Conservation (phyloP, 2,797 vertebrate genomes). For the Crenichthys baileyi region DNA sequence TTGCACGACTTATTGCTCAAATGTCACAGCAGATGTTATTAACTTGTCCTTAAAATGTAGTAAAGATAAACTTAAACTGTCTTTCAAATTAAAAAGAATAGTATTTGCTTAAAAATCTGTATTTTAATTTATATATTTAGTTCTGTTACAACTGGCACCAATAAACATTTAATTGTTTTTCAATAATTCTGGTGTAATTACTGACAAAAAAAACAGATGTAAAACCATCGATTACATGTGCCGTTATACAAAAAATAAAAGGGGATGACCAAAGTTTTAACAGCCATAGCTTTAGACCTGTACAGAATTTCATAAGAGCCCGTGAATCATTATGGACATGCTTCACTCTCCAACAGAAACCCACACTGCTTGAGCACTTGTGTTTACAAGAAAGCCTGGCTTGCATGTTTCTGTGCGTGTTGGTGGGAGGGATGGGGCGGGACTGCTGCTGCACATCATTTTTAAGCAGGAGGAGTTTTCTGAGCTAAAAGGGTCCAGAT, state of each 20-base stretch:
- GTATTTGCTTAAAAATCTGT: too few species aligned
- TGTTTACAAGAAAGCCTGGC: neutral
- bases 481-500: neutral
- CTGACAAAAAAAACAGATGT: too few species aligned
- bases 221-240: neutral
- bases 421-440: neutral
- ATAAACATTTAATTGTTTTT: too few species aligned
- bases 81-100: too few species aligned
- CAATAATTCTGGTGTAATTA: too few species aligned
- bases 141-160: too few species aligned
- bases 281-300: neutral
- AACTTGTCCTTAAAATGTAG: too few species aligned
- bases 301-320: neutral
- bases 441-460: neutral
- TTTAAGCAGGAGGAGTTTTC: conserved; percentile 23
- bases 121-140: too few species aligned
- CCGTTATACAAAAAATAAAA: neutral
- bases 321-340: fast-evolving
- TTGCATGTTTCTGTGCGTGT: neutral
- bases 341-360: neutral
- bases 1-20: too few species aligned
- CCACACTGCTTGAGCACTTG: fast-evolving
- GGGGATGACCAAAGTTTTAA: neutral
- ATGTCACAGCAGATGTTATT: too few species aligned
- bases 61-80: too few species aligned